Base-by-base conservation (phyloP, 2,113 vertebrate genomes). In the Rattus norvegicus region DNA sequence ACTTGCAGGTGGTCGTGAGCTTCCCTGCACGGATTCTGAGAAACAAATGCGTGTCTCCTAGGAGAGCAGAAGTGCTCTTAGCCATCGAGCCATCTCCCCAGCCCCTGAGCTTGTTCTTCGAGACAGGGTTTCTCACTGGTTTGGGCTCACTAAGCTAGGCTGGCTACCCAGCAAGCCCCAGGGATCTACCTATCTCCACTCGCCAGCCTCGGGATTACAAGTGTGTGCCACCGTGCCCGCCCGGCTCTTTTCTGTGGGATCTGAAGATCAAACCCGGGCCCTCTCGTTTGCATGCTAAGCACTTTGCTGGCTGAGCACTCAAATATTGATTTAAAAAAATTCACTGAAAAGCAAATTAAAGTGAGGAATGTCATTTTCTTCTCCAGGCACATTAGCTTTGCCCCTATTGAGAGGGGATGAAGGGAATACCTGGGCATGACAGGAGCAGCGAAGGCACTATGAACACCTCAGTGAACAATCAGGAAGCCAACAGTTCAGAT, bases 271-370 rank as follows among this genome's bases (percentile, higher is more conserved):
- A 36, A 49, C 65, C 36, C 61, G 49, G 63, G 30, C 20, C 28
- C 17, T 49, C 84, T 49, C 33, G 63, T 86, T 86, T 86, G 84
- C 63, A 67, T 67, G 43, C 61, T 67, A 86, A 86, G 84, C 63
- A 67, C 84, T 67, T 86, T 33, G 33, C 84, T 67, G 63, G 43
- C 61, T 86, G 63, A 69, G 43, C 43, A 36, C 63, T 90, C 88
- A 97, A 87, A 84, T 76, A 75, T 56, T 89, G 96, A 90, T 95
- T 93, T 95, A 69, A 69, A 90, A 91, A 97, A 89, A 90, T 92
- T 52, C 88, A 91, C 56, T 69, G 89, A 20, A 90, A 92, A 97
- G 65, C 96, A 96, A 96, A 96, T 69, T 47, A 93, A 93, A 92
- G 85, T 92, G 86, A 95, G 49, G 76, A 87, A 70, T 5, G 2